Conservation (phyloP, 37 sponge, comb jelly and placozoan species). For the Aplysina aerophoba region DNA sequence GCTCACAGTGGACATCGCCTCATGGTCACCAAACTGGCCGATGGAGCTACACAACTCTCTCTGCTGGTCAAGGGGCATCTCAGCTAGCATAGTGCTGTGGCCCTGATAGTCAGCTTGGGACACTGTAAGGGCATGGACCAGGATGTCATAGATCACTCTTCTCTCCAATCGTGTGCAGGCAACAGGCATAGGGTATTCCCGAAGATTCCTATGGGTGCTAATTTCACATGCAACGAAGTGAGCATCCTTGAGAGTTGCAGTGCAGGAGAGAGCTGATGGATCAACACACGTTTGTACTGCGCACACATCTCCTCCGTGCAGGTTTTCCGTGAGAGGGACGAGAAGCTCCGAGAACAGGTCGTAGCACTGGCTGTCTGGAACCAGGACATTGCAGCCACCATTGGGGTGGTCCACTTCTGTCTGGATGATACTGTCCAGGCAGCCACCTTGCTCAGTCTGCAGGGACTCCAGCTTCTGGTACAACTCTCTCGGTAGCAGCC, state of each 20-base stretch:
- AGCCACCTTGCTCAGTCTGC: not conserved
- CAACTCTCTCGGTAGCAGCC: not conserved
- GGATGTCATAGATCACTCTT: not conserved
- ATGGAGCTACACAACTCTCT: not conserved
- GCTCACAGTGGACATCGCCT: not conserved
- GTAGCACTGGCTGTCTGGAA: not conserved
- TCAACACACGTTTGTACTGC: not conserved
- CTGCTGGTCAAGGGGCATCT: not conserved
- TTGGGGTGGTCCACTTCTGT: constrained; percentile 24
- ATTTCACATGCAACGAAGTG: not conserved
- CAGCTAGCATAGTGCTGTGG: not conserved
- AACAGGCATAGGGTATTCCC: not conserved
- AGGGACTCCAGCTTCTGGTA: not conserved
- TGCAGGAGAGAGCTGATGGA: not conserved
- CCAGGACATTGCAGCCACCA: not conserved
- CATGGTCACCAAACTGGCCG: not conserved
- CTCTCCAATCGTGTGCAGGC: not conserved
- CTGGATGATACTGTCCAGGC: constrained; percentile 7
- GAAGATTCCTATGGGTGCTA: not conserved
- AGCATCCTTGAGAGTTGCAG: not conserved
- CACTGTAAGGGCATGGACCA: not conserved
- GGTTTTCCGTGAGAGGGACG: not conserved
- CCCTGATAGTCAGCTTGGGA: constrained; percentile 21
- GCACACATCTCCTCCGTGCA: not conserved
- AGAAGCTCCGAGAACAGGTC: not conserved